These are phyloP conservation scores for Eulemur mongoz DNA, from an alignment of 2,797 vertebrate species.

Conservation along the genomic window DNA sequence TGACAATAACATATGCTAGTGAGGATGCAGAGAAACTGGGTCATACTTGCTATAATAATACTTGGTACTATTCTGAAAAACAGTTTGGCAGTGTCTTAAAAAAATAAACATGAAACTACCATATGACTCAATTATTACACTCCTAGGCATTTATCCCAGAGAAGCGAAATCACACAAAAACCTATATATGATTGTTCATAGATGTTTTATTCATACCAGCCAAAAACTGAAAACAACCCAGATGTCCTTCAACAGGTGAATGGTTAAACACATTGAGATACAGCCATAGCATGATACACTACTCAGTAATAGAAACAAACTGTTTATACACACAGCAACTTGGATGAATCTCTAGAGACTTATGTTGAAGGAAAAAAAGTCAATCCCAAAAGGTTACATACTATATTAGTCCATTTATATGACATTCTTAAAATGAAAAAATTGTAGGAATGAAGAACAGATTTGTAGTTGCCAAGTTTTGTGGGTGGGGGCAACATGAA, in stretches of 20 bases:
- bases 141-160: neutral
- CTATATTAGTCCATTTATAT: neutral
- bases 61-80: neutral
- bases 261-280: neutral
- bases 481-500: neutral
- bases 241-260: neutral
- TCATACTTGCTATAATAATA: neutral
- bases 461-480: neutral
- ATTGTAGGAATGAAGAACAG: neutral
- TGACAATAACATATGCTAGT: neutral
- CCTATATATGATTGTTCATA: neutral
- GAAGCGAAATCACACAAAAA: neutral
- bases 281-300: neutral
- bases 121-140: neutral
- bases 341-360: neutral
- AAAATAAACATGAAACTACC: neutral
- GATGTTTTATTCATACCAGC: neutral
- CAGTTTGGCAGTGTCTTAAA: neutral
- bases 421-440: neutral
- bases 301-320: neutral
- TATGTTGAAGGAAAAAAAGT: neutral
- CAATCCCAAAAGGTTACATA: neutral
- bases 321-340: neutral
- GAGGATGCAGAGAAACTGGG: neutral
- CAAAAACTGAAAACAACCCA: neutral